Conservation (phyloP, 2,113 vertebrate species). For the Bos javanicus region DNA sequence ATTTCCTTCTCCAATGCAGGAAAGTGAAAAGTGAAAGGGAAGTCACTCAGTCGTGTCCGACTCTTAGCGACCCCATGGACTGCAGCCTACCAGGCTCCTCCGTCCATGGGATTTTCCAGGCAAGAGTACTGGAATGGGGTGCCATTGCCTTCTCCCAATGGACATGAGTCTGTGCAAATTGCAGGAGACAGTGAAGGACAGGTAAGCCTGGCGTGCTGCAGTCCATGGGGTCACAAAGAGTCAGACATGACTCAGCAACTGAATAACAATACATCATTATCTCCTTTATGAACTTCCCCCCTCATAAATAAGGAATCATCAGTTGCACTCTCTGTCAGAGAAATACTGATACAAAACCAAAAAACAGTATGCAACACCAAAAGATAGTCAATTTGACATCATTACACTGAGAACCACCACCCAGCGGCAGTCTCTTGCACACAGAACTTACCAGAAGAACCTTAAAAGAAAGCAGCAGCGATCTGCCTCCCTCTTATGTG, state of each 20-base stretch:
- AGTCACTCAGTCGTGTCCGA: too few species aligned
- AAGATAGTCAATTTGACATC: background rate
- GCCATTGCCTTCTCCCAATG: background rate
- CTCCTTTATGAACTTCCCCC: background rate
- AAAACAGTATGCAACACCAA: background rate
- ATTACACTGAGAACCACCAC: background rate
- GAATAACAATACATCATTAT: background rate
- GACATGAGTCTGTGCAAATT: background rate
- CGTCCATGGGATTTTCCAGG: too few species aligned
- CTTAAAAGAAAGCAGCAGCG: constrained; percentile 6
- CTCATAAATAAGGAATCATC: background rate
- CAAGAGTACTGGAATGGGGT: too few species aligned
- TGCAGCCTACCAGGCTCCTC: too few species aligned
- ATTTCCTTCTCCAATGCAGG: too few species aligned
- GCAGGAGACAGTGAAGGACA: background rate
- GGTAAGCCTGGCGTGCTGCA: background rate
- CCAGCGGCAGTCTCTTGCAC: background rate
- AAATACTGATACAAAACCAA: constrained; percentile 7
- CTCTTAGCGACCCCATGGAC: too few species aligned
- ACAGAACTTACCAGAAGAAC: background rate
- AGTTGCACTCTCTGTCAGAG: background rate
- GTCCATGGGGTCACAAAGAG: background rate
- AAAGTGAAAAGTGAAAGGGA: too few species aligned
- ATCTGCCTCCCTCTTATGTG: background rate
- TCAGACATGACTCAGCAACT: background rate